These are phyloP conservation scores for Verasper variegatus DNA, from an alignment of 2,113 vertebrate species.

Conservation along the genomic window DNA sequence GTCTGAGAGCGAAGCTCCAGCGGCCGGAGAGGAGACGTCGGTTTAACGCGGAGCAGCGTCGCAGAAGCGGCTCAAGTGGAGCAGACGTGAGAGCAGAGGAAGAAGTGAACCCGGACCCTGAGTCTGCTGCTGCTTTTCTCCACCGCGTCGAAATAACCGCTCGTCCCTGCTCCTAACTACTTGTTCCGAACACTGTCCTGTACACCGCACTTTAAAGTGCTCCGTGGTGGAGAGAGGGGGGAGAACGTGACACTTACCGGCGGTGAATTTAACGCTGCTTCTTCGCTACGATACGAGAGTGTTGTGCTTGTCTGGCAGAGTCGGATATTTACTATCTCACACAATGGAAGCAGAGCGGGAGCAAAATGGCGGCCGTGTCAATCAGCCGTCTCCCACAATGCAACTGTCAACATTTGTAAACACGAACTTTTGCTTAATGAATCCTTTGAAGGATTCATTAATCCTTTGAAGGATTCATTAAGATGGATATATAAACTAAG, in stretches of 20 bases:
- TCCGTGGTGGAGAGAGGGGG: background rate
- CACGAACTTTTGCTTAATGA: conserved; percentile 58
- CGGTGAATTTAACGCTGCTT: conserved; percentile 63
- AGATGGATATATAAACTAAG: too few species aligned
- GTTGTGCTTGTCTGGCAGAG: conserved; percentile 80
- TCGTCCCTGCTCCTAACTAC: conserved; percentile 18
- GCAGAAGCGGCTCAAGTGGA: conserved; percentile 69
- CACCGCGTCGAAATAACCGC: conserved; percentile 64
- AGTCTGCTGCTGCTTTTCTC: conserved; percentile 57
- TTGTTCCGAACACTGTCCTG: background rate
- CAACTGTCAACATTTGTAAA: conserved; percentile 70
- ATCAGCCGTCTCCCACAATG: conserved; percentile 84
- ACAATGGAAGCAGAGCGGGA: conserved; percentile 82
- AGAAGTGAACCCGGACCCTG: conserved; percentile 59
- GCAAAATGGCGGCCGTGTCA: conserved; percentile 86
- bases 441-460: too few species aligned
- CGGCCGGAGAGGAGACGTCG: too few species aligned
- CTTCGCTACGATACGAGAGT: conserved; percentile 63
- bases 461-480: too few species aligned
- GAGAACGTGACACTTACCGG: conserved; percentile 68
- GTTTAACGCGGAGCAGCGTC: conserved; percentile 44
- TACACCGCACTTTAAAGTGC: background rate
- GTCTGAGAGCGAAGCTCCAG: conserved; percentile 19
- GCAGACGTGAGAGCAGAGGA: conserved; percentile 54
- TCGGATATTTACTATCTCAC: conserved; percentile 86